Evolutionary conservation across 1,140 invertebrate genomes (phyloP).

Genomic region (Cherax quadricarinatus): DNA sequence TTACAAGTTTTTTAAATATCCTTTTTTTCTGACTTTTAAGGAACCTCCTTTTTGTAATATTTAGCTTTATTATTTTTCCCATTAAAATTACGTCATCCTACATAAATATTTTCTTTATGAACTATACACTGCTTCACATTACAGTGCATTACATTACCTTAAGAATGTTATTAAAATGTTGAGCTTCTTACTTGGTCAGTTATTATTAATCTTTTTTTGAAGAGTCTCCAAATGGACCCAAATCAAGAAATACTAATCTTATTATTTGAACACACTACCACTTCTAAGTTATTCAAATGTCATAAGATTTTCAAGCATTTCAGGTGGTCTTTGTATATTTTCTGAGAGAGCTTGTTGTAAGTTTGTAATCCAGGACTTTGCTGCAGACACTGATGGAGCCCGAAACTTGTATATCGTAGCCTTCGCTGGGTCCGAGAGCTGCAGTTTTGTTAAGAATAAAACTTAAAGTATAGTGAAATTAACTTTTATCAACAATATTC

Average conservation of each 20-base stretch:
- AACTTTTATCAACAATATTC: no score
- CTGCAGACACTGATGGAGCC: conserved; percentile 69
- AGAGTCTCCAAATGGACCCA: background rate
- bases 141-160: background rate
- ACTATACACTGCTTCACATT: background rate
- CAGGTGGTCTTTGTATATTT: conserved; percentile 60
- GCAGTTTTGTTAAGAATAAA: background rate
- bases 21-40: background rate
- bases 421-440: conserved; percentile 70
- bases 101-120: background rate
- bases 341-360: conserved; percentile 68
- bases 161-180: background rate
- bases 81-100: background rate
- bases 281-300: conserved; percentile 70
- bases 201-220: background rate
- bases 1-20: background rate
- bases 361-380: conserved; percentile 71
- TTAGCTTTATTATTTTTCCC: background rate
- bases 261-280: background rate
- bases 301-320: conserved; percentile 73
- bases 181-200: background rate
- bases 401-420: conserved; percentile 73
- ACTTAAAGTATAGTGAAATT: no score
- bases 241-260: background rate
- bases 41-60: background rate